A percentile compares a stretch with the other conserved stretches of the same genome.
Evolutionary conservation across 2,888 invertebrate genomes (phyloP).

Genomic region (Ceriagrion tenellum): DNA sequence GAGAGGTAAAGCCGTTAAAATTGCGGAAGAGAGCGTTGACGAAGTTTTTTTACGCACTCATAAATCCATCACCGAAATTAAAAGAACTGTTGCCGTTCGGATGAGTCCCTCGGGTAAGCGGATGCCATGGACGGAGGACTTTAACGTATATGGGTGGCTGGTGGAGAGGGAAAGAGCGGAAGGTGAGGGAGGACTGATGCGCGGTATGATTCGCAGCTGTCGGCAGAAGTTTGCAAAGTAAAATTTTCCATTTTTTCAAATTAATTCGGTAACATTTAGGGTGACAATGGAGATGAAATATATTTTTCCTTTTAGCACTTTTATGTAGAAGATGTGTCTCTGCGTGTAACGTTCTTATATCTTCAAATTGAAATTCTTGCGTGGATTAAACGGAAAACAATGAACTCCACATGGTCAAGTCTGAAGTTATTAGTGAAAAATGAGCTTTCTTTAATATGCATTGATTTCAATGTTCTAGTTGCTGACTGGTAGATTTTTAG

Average conservation of each 20-base stretch:
- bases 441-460: too few species aligned
- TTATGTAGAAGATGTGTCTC: background rate
- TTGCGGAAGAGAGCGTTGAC: background rate
- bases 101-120: background rate
- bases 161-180: background rate
- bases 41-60: conserved; percentile 16
- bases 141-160: background rate
- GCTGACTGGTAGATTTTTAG: too few species aligned
- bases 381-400: background rate
- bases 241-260: background rate
- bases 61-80: conserved; percentile 9
- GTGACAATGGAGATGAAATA: background rate
- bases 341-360: background rate
- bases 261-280: background rate
- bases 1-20: conserved; percentile 32
- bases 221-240: background rate
- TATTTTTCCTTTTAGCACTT: background rate
- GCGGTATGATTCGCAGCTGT: too few species aligned
- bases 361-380: background rate
- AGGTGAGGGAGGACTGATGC: background rate
- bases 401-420: too few species aligned
- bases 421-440: too few species aligned
- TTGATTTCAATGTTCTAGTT: too few species aligned
- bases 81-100: background rate
- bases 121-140: background rate